A percentile compares a stretch with the other conserved stretches of the same genome.
Conservation (phyloP, 2,113 vertebrate species). For the Mormyrus iriodes region DNA sequence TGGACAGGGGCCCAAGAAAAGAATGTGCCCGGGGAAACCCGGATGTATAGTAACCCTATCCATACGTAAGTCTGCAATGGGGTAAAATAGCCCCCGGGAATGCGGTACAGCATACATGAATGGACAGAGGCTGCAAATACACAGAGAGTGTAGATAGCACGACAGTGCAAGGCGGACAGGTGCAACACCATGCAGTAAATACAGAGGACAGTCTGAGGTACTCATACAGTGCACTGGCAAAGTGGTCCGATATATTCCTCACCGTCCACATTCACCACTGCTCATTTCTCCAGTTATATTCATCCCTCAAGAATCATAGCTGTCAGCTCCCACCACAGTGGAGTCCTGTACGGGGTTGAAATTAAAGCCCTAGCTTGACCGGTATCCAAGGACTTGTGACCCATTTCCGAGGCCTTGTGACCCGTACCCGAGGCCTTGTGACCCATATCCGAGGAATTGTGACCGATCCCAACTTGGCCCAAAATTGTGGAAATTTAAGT, state of each 20-base stretch:
- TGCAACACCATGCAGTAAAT: background rate
- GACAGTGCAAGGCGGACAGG: background rate
- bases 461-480: background rate
- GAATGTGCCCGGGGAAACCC: too few relatives aligned
- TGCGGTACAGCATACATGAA: background rate
- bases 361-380: background rate
- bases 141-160: background rate
- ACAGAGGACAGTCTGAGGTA: background rate
- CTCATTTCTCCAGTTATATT: too few relatives aligned
- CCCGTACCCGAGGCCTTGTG: too few relatives aligned
- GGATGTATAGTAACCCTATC: too few relatives aligned
- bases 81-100: background rate
- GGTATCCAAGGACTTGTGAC: background rate
- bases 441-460: background rate
- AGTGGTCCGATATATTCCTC: background rate
- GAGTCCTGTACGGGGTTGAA: background rate
- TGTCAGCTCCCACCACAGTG: background rate
- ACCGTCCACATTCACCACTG: too few relatives aligned
- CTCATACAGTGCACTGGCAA: background rate
- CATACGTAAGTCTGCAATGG: background rate
- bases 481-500: background rate
- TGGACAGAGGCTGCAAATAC: background rate
- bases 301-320: too few relatives aligned
- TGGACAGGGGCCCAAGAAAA: too few relatives aligned
- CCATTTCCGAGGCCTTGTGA: too few relatives aligned